Evolutionary conservation across 2,888 invertebrate species (phyloP), one percentile per base, ranked within the genome.

Genomic region (Cheilosia soror): DNA sequence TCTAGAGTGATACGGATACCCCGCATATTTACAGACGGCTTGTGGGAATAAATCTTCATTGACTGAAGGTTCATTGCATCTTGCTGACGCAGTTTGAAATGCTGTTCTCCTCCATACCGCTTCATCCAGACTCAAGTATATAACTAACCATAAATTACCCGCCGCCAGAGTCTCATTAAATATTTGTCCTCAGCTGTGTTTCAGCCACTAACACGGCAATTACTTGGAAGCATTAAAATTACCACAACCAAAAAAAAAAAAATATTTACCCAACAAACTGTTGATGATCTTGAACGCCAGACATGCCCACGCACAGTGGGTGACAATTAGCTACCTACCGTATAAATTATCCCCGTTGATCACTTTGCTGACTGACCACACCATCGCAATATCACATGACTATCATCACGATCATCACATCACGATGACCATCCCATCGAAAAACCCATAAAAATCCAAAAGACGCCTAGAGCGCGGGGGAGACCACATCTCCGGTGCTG

Each of bases 301-400:
- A 20, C 53, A 44, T n/a, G 63, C 88, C 87, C 87, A 88, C 87
- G 88, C 88, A 87, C 88, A 88, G 88, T 88, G 87, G 88, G 88
- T 87, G 88, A 88, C 86, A 87, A 87, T 88, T 88, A 88, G 88
- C 80, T 87, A 86, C 88, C 84, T 77, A 63, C 44, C 60, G 51
- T 53, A 82, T 72, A 69, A 73, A 73, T 78, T 77, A 47, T 20
- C 51, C 47, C 5, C 6, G 49, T 49, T 40, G 47, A 63, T 75
- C 62, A 62, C 57, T 55, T 42, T 25, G 13, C 53, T 57, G 80
- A 63, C 73, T 86, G 88, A 65, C 75, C 73, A 77, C 71, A 75
- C 60, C 71, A 69, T 69, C 49, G 72, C 65, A 66, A 82, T 72
- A 77, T 84, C 75, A 81, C 71, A 72, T 63, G 78, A 71, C 82